These are phyloP conservation scores for Anguilla anguilla DNA, from an alignment of 2,797 vertebrate genomes.

Conservation along the genomic window DNA sequence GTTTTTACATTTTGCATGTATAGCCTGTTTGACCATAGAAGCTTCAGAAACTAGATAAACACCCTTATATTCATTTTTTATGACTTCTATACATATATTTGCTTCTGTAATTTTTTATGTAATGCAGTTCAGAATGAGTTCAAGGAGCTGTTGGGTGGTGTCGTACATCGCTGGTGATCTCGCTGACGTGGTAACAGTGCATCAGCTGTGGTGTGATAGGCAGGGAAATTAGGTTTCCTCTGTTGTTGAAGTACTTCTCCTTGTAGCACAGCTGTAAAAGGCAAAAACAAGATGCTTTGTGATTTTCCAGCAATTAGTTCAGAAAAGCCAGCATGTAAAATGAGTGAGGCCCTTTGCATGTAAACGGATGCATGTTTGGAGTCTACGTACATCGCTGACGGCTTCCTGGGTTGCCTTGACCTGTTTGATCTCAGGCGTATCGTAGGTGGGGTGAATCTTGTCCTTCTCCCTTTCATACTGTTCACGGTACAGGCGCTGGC, in stretches of 20 bases:
- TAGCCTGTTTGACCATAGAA: not conserved
- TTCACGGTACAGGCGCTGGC: slow-evolving; percentile 89
- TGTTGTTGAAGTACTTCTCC: slow-evolving; percentile 87
- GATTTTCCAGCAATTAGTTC: not conserved
- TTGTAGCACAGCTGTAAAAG: slow-evolving; percentile 87
- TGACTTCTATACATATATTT: not conserved
- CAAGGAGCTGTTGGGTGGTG: not conserved
- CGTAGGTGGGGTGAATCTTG: slow-evolving; percentile 91
- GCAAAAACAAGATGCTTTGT: slow-evolving; percentile 34
- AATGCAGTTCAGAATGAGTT: not conserved
- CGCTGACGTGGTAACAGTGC: slow-evolving; percentile 87
- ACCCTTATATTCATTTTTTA: not conserved
- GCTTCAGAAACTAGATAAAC: not conserved
- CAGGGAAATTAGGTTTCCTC: slow-evolving; percentile 87
- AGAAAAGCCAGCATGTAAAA: not conserved
- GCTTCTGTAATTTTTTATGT: not conserved
- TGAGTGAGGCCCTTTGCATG: not conserved
- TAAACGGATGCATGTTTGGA: not conserved
- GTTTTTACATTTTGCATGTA: not conserved
- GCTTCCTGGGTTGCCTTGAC: slow-evolving; percentile 91
- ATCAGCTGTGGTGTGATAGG: slow-evolving; percentile 88
- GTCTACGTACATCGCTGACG: slow-evolving; percentile 84
- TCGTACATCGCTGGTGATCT: slow-evolving; percentile 92
- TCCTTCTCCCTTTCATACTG: slow-evolving; percentile 91
- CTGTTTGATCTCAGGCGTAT: slow-evolving; percentile 92